A percentile compares a stretch with the other conserved stretches of the same genome.
Evolutionary conservation across 2,797 vertebrate genomes (phyloP).

Genomic region (Enteromius argenteus): DNA sequence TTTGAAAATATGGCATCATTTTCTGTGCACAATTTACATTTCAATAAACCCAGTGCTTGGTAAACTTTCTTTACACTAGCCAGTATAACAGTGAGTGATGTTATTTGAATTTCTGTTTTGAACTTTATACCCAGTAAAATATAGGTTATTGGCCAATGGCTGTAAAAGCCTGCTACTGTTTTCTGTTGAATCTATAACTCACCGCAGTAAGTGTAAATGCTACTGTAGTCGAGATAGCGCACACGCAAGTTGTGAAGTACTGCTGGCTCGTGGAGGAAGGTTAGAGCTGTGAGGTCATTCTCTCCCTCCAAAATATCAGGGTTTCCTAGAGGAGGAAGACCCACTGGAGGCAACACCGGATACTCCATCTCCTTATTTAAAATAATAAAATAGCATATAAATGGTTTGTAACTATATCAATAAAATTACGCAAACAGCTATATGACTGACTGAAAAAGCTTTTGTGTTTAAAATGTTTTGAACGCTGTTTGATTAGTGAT

Average conservation of each 20-base stretch:
- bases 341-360: slow-evolving; percentile 62
- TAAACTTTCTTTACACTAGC: slow-evolving; percentile 24
- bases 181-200: slow-evolving; percentile 49
- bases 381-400: not conserved
- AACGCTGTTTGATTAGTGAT: not conserved
- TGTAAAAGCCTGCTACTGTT: slow-evolving; percentile 41
- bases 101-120: slow-evolving; percentile 19
- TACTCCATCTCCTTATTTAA: slow-evolving; percentile 67
- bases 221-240: slow-evolving; percentile 82
- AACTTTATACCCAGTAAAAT: slow-evolving; percentile 65
- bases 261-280: slow-evolving; percentile 83
- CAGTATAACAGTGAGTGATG: slow-evolving; percentile 32
- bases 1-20: not conserved
- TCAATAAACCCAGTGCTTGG: not conserved
- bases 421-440: not conserved
- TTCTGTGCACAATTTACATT: not conserved
- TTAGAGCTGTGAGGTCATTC: slow-evolving; percentile 82
- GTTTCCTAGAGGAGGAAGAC: slow-evolving; percentile 82
- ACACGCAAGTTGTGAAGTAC: slow-evolving; percentile 82
- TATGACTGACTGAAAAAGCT: not conserved
- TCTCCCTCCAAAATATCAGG: slow-evolving; percentile 81
- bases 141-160: slow-evolving; percentile 50
- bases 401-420: not conserved
- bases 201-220: slow-evolving; percentile 86
- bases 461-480: not conserved